Percentiles rank a stretch among this genome's conserved stretches.
Evolutionary conservation across 2,888 invertebrate species (phyloP).

Genomic region (Noctua fimbriata): DNA sequence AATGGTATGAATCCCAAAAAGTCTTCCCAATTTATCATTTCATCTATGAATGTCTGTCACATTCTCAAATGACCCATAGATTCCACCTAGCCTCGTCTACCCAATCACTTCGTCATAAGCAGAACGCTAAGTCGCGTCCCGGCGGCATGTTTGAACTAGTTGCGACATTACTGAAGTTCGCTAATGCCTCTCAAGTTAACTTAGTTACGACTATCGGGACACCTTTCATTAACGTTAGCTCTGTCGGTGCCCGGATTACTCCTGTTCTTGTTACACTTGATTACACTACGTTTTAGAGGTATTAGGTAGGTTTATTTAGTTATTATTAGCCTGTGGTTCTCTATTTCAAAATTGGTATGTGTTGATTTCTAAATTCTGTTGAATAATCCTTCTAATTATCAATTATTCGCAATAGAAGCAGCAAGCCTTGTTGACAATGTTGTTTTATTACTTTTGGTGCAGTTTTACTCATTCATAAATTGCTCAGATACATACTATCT

Average conservation of each 20-base stretch:
- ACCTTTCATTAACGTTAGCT: constrained; percentile 63
- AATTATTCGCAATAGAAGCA: not conserved
- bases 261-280: constrained; percentile 28
- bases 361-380: not conserved
- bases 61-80: no score
- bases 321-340: not conserved
- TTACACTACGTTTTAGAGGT: constrained; percentile 21
- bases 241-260: constrained; percentile 31
- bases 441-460: not conserved
- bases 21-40: no score
- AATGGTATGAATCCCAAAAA: not conserved
- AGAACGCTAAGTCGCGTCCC: constrained; percentile 35
- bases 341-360: not conserved
- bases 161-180: constrained; percentile 60
- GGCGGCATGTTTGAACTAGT: constrained; percentile 43
- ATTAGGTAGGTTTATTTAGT: not conserved
- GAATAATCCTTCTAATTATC: not conserved
- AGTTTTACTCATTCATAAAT: not conserved
- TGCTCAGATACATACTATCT: not conserved
- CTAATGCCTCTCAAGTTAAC: constrained; percentile 56
- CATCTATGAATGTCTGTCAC: no score
- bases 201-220: constrained; percentile 58
- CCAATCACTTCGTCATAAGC: constrained; percentile 28
- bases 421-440: not conserved
- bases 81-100: not conserved